phyloP scores from a whole-genome alignment of 2,888 invertebrate species.

The Limenitis camilla region DNA sequence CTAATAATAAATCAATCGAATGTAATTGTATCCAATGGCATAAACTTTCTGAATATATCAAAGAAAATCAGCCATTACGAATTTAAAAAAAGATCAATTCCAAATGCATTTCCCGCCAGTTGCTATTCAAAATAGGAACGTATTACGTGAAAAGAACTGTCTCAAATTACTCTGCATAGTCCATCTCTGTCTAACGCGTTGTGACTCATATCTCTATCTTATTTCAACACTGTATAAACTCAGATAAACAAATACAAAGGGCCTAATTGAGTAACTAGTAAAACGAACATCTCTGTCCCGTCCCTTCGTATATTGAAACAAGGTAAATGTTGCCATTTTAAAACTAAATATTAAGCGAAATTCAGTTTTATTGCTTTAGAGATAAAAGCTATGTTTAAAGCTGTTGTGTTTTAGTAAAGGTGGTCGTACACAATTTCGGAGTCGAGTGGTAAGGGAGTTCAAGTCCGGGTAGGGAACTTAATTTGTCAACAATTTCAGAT shows the following conservation, averaged over 20 bases:
- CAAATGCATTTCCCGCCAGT: slow-evolving; percentile 72
- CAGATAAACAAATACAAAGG: slow-evolving; percentile 76
- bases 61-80: slow-evolving; percentile 66
- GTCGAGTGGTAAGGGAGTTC: slow-evolving; percentile 70
- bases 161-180: slow-evolving; percentile 68
- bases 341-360: slow-evolving; percentile 24
- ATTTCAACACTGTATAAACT: slow-evolving; percentile 65
- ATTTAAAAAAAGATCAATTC: slow-evolving; percentile 44
- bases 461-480: slow-evolving; percentile 65
- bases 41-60: slow-evolving; percentile 52
- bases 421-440: slow-evolving; percentile 54
- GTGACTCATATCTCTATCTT: slow-evolving; percentile 34
- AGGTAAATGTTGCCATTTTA: slow-evolving; percentile 27
- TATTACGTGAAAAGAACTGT: slow-evolving; percentile 74
- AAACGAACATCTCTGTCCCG: slow-evolving; percentile 68
- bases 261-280: slow-evolving; percentile 76
- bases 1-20: not conserved
- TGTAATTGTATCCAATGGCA: not conserved
- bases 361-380: slow-evolving; percentile 27
- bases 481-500: slow-evolving; percentile 75
- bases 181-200: slow-evolving; percentile 35
- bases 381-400: slow-evolving; percentile 23
- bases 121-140: slow-evolving; percentile 74
- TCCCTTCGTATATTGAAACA: slow-evolving; percentile 58
- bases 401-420: slow-evolving; percentile 2